Conservation (phyloP, 2,113 vertebrate species). For the Ondatra zibethicus region DNA sequence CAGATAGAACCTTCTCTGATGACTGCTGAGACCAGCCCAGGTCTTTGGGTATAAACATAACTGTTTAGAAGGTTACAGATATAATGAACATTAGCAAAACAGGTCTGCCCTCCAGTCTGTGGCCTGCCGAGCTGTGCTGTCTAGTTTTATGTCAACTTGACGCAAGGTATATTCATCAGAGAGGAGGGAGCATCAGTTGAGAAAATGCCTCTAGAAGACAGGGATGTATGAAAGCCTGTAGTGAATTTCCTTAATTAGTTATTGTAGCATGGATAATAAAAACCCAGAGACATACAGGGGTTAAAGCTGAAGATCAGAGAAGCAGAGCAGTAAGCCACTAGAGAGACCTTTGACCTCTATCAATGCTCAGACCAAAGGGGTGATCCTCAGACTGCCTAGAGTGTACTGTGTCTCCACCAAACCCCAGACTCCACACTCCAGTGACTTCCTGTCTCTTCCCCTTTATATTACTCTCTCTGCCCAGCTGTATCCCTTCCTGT, state of each 20-base stretch:
- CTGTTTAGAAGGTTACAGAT: neutral
- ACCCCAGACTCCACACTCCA: no score
- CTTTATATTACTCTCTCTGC: no score
- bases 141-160: neutral
- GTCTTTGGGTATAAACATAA: neutral
- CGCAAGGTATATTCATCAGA: neutral
- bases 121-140: no score
- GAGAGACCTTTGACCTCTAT: no score
- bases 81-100: neutral
- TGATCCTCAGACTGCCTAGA: no score
- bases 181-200: neutral
- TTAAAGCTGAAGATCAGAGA: no score
- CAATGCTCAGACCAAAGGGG: no score
- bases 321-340: no score
- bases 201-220: neutral
- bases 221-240: neutral
- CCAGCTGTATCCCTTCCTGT: no score
- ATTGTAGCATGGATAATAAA: neutral
- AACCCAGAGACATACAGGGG: no score
- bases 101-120: neutral
- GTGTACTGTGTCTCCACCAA: no score
- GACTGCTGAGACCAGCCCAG: neutral
- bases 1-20: neutral
- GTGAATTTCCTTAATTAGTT: neutral
- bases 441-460: no score